Evolutionary conservation across 2,888 invertebrate species (phyloP), one percentile per base, ranked within the genome.

Genomic region (Chorisops tibialis): DNA sequence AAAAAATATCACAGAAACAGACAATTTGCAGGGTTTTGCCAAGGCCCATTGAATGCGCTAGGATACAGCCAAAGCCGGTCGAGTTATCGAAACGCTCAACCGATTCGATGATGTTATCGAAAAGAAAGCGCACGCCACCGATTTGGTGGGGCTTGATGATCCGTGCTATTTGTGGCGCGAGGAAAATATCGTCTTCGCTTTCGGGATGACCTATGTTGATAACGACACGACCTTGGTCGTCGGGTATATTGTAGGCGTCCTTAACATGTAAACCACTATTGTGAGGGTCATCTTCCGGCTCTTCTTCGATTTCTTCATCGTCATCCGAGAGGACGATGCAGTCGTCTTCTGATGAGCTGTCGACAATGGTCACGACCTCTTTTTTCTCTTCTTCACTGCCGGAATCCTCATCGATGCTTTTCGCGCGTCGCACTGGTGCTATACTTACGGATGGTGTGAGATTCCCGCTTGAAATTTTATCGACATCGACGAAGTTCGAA

Each of bases 31-130:
- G 81, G 0, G 98, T 99, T 81, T 99, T 99, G n/a, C 99, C 99
- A 24, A 99, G 83, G 1, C 99, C 99, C 99, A 99, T 99, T 47
- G 96, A 96, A 81, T 99, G 98, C 0, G 98, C 98, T 58, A 99
- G 81, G 70, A 99, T 97, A 76, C 98, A 99, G 12, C 99, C 99
- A 77, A 98, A 96, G 11, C 98, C 97, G 2, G 87, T 84, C 0
- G 91, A 91, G 14, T 85, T 89, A 60, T 91, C 89, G 76, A 89
- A 98, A 68, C 95, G 83, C 65, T 88, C 88, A 47, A 91, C 84
- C 18, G 95, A 96, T 79, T 98, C 98, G 68, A 99, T 91, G 21
- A 98, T 89, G 76, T 98, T 99, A 78, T 98, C 97, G 75, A 93
- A 99, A 59, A 98, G 80, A 77, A 98, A 98, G 62, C 97, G 83